Percentiles rank a stretch among this genome's conserved stretches.
Conservation (phyloP, 2,888 invertebrate species). For the Phragmatobia fuliginosa region DNA sequence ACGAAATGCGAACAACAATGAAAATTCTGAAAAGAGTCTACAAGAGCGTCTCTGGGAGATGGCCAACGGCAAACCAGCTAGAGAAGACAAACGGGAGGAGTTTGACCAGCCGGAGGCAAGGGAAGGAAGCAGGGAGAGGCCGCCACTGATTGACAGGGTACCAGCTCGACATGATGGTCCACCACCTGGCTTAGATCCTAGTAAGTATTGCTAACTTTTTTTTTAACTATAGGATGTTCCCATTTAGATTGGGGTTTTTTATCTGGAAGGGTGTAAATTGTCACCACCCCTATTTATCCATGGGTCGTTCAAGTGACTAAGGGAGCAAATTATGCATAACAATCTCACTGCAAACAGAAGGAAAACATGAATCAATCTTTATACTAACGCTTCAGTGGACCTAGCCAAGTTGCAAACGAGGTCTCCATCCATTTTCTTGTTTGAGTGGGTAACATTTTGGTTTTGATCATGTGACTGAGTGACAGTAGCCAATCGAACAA, state of each 20-base stretch:
- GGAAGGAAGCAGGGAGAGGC: conserved; percentile 21
- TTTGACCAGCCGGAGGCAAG: conserved; percentile 25
- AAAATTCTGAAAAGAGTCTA: conserved; percentile 76
- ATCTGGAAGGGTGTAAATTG: too few species aligned
- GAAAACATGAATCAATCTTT: too few species aligned
- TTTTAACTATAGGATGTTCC: neutral
- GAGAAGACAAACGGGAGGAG: conserved; percentile 43
- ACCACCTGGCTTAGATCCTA: conserved; percentile 37
- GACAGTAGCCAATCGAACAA: too few species aligned
- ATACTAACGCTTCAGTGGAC: too few species aligned
- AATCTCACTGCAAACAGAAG: too few species aligned
- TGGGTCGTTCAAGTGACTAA: too few species aligned
- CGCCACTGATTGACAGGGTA: conserved; percentile 42
- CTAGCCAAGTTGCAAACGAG: too few species aligned
- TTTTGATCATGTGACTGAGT: too few species aligned
- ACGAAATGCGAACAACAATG: conserved; percentile 53
- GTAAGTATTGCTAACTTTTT: conserved; percentile 21
- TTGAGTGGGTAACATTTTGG: too few species aligned
- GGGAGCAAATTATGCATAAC: too few species aligned
- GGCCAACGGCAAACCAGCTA: conserved; percentile 78
- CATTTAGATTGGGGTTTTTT: neutral
- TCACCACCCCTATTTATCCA: too few species aligned
- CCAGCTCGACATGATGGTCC: conserved; percentile 36
- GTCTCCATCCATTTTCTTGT: too few species aligned
- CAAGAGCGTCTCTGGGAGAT: conserved; percentile 85